Percentiles rank a stretch among this genome's conserved stretches.
Evolutionary conservation across 2,888 invertebrate genomes (phyloP).

Genomic region (Branchellion lobata): DNA sequence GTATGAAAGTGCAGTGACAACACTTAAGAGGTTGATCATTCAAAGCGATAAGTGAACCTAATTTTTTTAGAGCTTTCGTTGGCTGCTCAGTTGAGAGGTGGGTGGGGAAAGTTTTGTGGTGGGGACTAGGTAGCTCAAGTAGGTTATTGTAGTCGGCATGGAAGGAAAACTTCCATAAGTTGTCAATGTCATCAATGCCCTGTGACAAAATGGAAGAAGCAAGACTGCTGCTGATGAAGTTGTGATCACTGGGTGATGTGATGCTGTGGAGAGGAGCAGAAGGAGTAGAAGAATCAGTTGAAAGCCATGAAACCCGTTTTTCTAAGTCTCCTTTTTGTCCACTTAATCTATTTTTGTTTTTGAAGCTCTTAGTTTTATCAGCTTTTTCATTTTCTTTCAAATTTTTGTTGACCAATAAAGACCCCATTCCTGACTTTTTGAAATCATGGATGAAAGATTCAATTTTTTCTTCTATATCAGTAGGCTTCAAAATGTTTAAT

Average conservation of each 20-base stretch:
- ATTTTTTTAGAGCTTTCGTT: too few relatives aligned
- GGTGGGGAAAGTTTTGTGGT: too few relatives aligned
- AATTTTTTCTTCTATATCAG: constrained; percentile 43
- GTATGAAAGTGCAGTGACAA: too few relatives aligned
- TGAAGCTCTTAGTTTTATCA: neutral
- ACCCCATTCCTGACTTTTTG: constrained; percentile 24
- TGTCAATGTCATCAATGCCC: constrained; percentile 17
- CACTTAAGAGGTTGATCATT: too few relatives aligned
- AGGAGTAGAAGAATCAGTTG: constrained; percentile 37
- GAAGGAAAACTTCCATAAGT: neutral
- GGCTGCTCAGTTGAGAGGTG: too few relatives aligned
- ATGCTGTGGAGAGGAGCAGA: constrained; percentile 44
- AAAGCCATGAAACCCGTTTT: constrained; percentile 26
- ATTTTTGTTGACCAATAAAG: neutral
- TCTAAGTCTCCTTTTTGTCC: neutral
- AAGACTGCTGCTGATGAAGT: constrained; percentile 44
- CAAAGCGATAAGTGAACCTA: too few relatives aligned
- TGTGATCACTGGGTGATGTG: constrained; percentile 45
- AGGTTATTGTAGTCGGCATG: neutral
- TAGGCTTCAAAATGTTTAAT: neutral
- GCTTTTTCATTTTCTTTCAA: neutral
- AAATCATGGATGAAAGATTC: constrained; percentile 46
- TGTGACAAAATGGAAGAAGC: constrained; percentile 43
- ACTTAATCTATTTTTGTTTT: neutral
- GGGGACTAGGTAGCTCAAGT: too few relatives aligned